Evolutionary conservation across 2,113 vertebrate genomes (phyloP).

Genomic region (Paracanthobrama guichenoti): DNA sequence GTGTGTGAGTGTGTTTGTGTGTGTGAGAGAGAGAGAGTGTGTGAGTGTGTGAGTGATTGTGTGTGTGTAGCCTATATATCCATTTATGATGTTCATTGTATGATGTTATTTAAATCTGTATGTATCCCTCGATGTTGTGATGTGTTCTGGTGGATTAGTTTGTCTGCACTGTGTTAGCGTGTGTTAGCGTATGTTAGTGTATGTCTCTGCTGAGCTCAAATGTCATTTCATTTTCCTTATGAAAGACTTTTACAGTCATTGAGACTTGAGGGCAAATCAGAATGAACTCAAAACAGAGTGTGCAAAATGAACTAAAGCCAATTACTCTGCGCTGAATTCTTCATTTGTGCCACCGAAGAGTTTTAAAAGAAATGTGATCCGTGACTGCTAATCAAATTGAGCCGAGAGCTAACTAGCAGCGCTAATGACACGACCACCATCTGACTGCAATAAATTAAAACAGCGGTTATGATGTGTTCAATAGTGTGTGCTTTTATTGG

Average conservation of each 20-base stretch:
- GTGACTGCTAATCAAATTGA: slow-evolving; percentile 34
- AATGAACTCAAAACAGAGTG: neutral
- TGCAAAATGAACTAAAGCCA: slow-evolving; percentile 20
- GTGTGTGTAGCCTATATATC: too few relatives aligned
- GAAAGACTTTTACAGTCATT: slow-evolving; percentile 28
- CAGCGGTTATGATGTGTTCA: slow-evolving; percentile 19
- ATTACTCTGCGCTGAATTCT: slow-evolving; percentile 9
- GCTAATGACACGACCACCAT: slow-evolving; percentile 34
- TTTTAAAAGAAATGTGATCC: slow-evolving; percentile 24
- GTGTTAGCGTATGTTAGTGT: neutral
- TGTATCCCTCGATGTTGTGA: slow-evolving; percentile 57
- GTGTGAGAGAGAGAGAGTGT: too few relatives aligned
- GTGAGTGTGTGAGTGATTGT: too few relatives aligned
- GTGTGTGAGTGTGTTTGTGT: too few relatives aligned
- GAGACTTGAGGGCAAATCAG: slow-evolving; percentile 21
- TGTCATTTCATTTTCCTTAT: slow-evolving; percentile 34
- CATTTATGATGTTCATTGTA: too few relatives aligned
- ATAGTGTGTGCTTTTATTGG: slow-evolving; percentile 4
- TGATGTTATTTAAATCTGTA: neutral
- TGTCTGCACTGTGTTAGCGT: slow-evolving; percentile 59
- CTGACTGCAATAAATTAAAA: slow-evolving; percentile 34
- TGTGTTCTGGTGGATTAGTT: slow-evolving; percentile 74
- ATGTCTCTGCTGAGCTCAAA: neutral
- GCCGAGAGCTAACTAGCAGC: slow-evolving; percentile 39
- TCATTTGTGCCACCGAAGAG: slow-evolving; percentile 19